These are phyloP conservation scores for Cheumatopsyche charites DNA, from an alignment of 1,140 invertebrate species.

Conservation along the genomic window DNA sequence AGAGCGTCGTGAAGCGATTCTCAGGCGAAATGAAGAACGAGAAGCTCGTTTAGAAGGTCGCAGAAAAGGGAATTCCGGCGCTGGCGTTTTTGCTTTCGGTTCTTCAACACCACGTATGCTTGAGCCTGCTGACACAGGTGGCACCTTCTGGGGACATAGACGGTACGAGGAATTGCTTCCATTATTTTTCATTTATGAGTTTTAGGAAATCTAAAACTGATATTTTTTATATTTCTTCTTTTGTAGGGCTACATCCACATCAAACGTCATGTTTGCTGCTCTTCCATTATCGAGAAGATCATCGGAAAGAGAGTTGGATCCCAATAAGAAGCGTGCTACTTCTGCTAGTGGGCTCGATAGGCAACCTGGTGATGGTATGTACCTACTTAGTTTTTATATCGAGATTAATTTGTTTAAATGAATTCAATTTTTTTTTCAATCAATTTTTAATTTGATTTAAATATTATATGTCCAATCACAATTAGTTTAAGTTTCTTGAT, in stretches of 20 bases:
- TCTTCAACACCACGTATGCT: slow-evolving; percentile 86
- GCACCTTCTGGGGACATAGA: slow-evolving; percentile 80
- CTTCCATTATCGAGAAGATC: slow-evolving; percentile 79
- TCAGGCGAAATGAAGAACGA: slow-evolving; percentile 83
- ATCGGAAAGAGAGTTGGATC: slow-evolving; percentile 77
- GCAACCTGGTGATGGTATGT: slow-evolving; percentile 64
- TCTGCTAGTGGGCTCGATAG: slow-evolving; percentile 76
- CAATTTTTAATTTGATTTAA: not conserved
- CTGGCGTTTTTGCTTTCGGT: slow-evolving; percentile 82
- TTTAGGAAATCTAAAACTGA: slow-evolving; percentile 1
- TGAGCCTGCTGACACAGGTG: slow-evolving; percentile 78
- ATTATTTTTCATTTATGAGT: not conserved
- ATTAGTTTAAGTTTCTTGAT: too few relatives aligned
- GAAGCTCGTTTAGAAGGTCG: slow-evolving; percentile 83
- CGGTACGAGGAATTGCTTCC: slow-evolving; percentile 56
- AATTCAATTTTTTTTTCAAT: not conserved
- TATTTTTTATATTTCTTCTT: slow-evolving; percentile 9
- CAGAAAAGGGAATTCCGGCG: slow-evolving; percentile 77
- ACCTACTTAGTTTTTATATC: not conserved
- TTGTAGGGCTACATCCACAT: slow-evolving; percentile 81
- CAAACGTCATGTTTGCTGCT: slow-evolving; percentile 79
- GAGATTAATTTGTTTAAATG: not conserved
- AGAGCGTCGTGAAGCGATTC: slow-evolving; percentile 81
- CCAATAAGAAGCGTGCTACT: slow-evolving; percentile 79
- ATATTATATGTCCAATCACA: too few relatives aligned